Conservation (phyloP, 2,888 invertebrate genomes). For the Oxytorus armatus region DNA sequence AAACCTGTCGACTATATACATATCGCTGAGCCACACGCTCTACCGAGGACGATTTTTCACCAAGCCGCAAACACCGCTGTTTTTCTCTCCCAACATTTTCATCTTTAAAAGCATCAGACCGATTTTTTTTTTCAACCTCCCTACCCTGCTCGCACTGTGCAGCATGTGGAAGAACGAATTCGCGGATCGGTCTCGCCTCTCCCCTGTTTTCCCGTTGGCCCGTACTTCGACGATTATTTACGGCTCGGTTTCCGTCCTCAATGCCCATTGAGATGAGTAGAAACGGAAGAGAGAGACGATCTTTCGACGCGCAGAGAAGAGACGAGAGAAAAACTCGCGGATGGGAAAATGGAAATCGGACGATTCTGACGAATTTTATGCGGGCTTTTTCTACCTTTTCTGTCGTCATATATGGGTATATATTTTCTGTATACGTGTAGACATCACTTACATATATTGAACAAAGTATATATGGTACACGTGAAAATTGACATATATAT, state of each 20-base stretch:
- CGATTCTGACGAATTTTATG: slow-evolving; percentile 58
- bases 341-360: slow-evolving; percentile 56
- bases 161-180: slow-evolving; percentile 48
- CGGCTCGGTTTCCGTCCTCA: slow-evolving; percentile 62
- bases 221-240: slow-evolving; percentile 59
- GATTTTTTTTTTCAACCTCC: slow-evolving; percentile 14
- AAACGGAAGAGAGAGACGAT: slow-evolving; percentile 52
- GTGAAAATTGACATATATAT: slow-evolving; percentile 4
- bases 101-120: slow-evolving; percentile 54
- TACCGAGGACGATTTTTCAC: slow-evolving; percentile 50
- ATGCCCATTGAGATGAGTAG: slow-evolving; percentile 60
- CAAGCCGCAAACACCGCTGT: slow-evolving; percentile 51
- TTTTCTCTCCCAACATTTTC: slow-evolving; percentile 55
- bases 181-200: slow-evolving; percentile 23
- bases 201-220: slow-evolving; percentile 24
- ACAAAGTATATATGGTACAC: slow-evolving; percentile 9
- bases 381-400: slow-evolving; percentile 54
- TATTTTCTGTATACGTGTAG: background rate
- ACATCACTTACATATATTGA: slow-evolving; percentile 6
- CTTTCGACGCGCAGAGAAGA: slow-evolving; percentile 27
- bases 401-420: background rate
- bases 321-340: slow-evolving; percentile 28
- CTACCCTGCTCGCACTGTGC: slow-evolving; percentile 13
- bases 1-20: slow-evolving; percentile 47
- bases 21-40: slow-evolving; percentile 14